Evolutionary conservation across 2,888 invertebrate genomes (phyloP).

Genomic region (Liopterus haemorrhoidalis): DNA sequence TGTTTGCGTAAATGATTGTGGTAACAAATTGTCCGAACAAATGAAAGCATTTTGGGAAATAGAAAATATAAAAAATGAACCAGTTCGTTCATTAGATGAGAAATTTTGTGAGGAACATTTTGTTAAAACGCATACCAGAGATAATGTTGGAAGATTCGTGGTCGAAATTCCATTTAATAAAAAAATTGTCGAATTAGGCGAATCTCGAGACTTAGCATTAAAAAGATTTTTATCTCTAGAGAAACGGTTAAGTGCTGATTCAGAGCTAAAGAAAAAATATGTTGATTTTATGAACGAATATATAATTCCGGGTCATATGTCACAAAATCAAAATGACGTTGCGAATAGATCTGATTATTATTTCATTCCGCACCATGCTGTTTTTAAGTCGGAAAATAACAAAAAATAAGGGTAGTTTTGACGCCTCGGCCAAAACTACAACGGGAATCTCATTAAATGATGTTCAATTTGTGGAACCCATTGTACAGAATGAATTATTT

Average conservation of each 20-base stretch:
- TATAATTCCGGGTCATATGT: conserved; percentile 27
- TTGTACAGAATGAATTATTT: too few species aligned
- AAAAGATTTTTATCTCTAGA: conserved; percentile 31
- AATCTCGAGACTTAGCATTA: conserved; percentile 29
- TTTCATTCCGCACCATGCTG: too few species aligned
- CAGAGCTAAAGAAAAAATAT: conserved; percentile 26
- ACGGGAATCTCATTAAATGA: too few species aligned
- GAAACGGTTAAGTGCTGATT: conserved; percentile 27
- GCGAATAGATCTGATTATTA: conserved; percentile 4
- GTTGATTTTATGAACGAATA: conserved; percentile 27
- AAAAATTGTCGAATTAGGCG: conserved; percentile 23
- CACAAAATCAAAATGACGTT: conserved; percentile 2
- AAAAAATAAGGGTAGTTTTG: too few species aligned
- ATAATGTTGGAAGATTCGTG: conserved; percentile 30
- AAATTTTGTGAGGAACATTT: conserved; percentile 32
- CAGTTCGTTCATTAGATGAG: conserved; percentile 27
- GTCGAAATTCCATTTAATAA: conserved; percentile 31
- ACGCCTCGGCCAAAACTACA: too few species aligned
- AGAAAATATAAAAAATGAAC: conserved; percentile 27
- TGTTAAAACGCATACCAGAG: conserved; percentile 23
- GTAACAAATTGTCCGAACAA: too few species aligned
- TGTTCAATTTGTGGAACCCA: too few species aligned
- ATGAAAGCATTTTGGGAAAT: conserved; percentile 24
- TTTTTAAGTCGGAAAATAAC: too few species aligned
- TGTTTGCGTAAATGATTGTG: too few species aligned